Conservation (phyloP, 37 sponge, comb jelly and placozoan species). For the Halisarca cf. caerulea region DNA sequence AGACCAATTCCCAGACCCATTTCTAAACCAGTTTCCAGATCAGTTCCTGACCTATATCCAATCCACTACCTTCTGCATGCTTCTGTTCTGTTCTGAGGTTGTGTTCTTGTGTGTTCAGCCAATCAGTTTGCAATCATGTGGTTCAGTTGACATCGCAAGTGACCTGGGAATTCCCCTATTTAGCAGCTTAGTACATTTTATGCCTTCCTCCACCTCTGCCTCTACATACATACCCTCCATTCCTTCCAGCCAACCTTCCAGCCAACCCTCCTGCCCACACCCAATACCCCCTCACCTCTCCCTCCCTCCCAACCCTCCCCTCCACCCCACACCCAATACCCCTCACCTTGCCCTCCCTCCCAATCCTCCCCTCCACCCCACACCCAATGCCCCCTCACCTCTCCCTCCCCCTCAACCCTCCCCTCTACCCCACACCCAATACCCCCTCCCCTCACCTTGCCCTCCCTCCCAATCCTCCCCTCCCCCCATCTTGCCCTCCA, state of each 20-base stretch:
- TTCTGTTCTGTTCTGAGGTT: no score
- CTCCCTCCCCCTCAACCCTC: neutral
- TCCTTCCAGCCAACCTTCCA: neutral
- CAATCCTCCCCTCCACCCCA: neutral
- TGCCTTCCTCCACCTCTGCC: neutral
- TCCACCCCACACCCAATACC: neutral
- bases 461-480: neutral
- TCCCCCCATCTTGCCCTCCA: neutral
- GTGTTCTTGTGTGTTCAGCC: no score
- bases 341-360: neutral
- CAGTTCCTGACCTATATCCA: no score
- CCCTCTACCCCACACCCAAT: neutral
- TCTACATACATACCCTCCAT: neutral
- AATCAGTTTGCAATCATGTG: no score
- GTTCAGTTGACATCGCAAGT: no score
- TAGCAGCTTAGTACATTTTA: no score
- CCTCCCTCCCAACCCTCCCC: neutral
- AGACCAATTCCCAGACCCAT: no score
- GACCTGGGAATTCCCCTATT: no score
- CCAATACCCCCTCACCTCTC: neutral
- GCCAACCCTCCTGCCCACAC: neutral
- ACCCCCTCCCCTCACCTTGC: neutral
- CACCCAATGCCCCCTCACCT: neutral
- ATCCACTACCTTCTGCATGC: no score
- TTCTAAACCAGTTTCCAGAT: no score